Evolutionary conservation across 2,797 vertebrate species (phyloP), one percentile per base, ranked within the genome.

Genomic region (Anguilla megastoma): DNA sequence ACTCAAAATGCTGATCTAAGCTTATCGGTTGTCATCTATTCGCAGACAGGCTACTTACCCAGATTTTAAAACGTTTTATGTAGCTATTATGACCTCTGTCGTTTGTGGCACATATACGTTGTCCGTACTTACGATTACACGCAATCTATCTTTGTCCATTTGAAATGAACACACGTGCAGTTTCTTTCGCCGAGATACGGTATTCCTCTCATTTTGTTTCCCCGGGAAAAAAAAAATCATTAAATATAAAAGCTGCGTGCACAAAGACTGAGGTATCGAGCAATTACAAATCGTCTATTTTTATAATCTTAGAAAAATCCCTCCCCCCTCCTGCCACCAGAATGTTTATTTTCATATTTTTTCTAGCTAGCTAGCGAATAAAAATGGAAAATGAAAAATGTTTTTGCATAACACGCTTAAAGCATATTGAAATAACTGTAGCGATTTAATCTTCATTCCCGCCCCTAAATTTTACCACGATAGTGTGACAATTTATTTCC

Each of bases 111-210:
- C 21, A 82, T 5, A 82, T 76, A 76, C 71, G 71, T 82, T 82
- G 79, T 82, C 79, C 45, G 41, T 90, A 94, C 95, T 95, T 92
- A 97, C 96, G 87, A 88, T 92, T 85, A 96, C 95, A 90, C 91
- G 79, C 85, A 91, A 85, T 91, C 94, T 95, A 88, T 96, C 95
- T 95, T 96, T 96, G 93, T 96, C 96, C 96, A 96, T 96, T 86
- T 88, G 89, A 84, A 58, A 86, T n/a, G 84, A 85, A 87, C 88
- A 89, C 87, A 79, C 50, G 86, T 88, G 83, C 83, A 36, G 30
- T 63, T 50, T 86, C 52, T 24, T 33, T 18, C 52, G 21, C 50
- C 45, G 54, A 50, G 30, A 30, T 27, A 48, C 63, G 24, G 63
- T 71, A 21, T 84, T 84, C 66, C 63, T 52, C 82, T 66, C 12